Evolutionary conservation across 2,888 invertebrate species (phyloP), one percentile per base, ranked within the genome.

Genomic region (Orchesella flavescens): DNA sequence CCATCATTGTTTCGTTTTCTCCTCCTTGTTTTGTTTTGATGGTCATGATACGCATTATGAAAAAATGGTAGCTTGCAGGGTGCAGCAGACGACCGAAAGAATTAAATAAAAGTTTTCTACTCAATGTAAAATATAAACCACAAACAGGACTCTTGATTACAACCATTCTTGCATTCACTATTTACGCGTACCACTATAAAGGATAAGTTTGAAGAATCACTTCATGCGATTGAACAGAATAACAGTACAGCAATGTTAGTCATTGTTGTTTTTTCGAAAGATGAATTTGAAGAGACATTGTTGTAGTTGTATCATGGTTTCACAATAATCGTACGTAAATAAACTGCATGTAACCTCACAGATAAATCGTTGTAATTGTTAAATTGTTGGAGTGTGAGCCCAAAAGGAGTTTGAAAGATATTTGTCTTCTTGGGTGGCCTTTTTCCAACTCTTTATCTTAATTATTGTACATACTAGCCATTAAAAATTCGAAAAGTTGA

Each of bases 41-140:
- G 10, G 2, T 34, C 34, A n/a, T 49, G 49, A 49, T 49, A 15
- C 3, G 12, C 49, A 2, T 12, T 49, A 15, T 49, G 3, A 12
- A 49, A 49, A 76, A 76, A 76, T 57, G 76, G 66, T 46, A 57
- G 43, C 76, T 66, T 76, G 76, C 57, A 43, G 76, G 68, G 76
- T 76, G 68, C 23, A 59, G 76, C 59, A 68, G 68, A 68, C 57
- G 66, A 76, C 68, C 76, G 68, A 66, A 68, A 68, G 59, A 68
- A 61, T 34, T 24, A 55, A 53, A 49, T 24, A 65, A 34, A 34
- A 34, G 34, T 34, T 34, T 34, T 34, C 34, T 4, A 43, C 23
- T 44, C 44, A 21, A 65, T 76, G 49, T 15, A 34, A 65, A 75
- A 19, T 24, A 49, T 49, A 49, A 49, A 49, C 1, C 49, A 49